Percentiles rank a stretch among this genome's conserved stretches.
phyloP scores from a whole-genome alignment of 2,888 invertebrate species.

The Holacanthella duospinosa region DNA sequence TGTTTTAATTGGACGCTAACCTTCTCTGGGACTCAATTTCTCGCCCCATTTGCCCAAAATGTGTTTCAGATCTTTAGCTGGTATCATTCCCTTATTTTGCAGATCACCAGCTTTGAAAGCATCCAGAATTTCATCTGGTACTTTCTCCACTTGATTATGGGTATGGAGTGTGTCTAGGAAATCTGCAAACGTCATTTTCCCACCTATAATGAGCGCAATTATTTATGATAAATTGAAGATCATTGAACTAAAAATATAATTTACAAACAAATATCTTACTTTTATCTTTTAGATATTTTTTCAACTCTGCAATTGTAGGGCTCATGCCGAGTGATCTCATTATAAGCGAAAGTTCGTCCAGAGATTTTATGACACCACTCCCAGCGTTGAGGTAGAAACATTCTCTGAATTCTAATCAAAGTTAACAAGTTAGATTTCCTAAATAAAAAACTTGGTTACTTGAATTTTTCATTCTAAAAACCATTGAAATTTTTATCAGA shows the following conservation, averaged over 20 bases:
- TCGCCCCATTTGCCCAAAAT: conserved; percentile 88
- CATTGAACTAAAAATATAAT: conserved; percentile 9
- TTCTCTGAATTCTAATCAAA: conserved; percentile 73
- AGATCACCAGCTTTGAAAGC: conserved; percentile 80
- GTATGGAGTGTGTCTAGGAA: conserved; percentile 91
- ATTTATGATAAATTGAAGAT: too few species aligned
- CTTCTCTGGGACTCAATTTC: conserved; percentile 57
- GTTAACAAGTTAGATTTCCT: background rate
- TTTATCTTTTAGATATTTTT: conserved; percentile 66
- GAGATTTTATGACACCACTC: conserved; percentile 65
- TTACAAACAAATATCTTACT: conserved; percentile 40
- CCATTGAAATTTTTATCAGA: too few species aligned
- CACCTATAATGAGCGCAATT: conserved; percentile 48
- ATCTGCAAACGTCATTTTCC: conserved; percentile 89
- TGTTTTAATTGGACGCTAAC: conserved; percentile 40
- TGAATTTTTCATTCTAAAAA: background rate
- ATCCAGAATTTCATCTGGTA: conserved; percentile 70
- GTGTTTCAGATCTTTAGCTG: conserved; percentile 71
- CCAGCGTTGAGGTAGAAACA: conserved; percentile 90
- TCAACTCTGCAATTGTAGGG: conserved; percentile 82
- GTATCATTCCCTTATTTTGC: conserved; percentile 49
- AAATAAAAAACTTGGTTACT: conserved; percentile 6
- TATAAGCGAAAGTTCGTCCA: conserved; percentile 83
- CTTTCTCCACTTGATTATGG: conserved; percentile 64
- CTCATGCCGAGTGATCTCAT: conserved; percentile 91